Evolutionary conservation across 2,113 vertebrate species (phyloP).

Genomic region (Podocnemis expansa): DNA sequence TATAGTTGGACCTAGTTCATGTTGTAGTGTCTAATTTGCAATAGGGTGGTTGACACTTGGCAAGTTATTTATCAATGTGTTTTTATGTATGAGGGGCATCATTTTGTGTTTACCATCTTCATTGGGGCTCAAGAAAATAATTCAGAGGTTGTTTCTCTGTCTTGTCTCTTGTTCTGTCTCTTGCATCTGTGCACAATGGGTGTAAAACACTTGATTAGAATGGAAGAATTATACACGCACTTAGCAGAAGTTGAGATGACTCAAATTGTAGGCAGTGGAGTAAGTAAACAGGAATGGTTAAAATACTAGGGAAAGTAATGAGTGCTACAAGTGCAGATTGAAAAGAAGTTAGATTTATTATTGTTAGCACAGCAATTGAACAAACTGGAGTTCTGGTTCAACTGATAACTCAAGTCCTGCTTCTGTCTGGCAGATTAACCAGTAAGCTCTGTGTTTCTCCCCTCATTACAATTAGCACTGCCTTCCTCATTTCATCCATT

Average conservation of each 20-base stretch:
- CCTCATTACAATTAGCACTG: background rate
- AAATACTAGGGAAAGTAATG: background rate
- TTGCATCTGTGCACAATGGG: background rate
- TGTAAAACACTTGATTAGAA: background rate
- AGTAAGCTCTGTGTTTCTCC: background rate
- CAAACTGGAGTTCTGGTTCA: background rate
- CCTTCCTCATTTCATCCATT: rapidly evolving
- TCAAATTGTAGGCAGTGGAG: background rate
- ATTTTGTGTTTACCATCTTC: background rate
- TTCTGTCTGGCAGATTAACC: background rate
- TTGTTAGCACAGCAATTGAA: rapidly evolving
- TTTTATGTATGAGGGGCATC: background rate
- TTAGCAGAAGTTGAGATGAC: background rate
- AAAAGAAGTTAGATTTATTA: background rate
- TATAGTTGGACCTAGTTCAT: background rate
- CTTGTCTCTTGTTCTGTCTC: background rate
- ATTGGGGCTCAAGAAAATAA: background rate
- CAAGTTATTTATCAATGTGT: too few relatives aligned
- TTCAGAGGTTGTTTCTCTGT: background rate
- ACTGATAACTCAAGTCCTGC: background rate
- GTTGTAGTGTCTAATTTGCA: background rate
- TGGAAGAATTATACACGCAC: rapidly evolving
- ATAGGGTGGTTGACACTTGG: background rate
- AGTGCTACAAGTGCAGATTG: background rate
- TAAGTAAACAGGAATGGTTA: background rate